These are phyloP conservation scores for Mastacembelus armatus DNA, from an alignment of 2,797 vertebrate genomes.

Conservation along the genomic window DNA sequence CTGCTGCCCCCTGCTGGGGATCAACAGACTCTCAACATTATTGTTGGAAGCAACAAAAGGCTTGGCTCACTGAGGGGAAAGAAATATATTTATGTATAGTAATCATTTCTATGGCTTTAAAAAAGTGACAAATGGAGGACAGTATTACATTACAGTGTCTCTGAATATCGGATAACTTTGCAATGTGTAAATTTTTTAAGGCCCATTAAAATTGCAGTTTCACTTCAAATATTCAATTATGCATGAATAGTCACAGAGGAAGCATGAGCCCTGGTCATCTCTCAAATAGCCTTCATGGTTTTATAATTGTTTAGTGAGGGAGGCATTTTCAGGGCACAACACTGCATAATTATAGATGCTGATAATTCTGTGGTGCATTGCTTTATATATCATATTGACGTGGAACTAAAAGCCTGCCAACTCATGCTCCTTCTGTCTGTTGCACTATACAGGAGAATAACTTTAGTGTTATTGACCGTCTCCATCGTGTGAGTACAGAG, in stretches of 20 bases:
- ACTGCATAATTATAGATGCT: constrained; percentile 69
- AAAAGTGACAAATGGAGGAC: constrained; percentile 3
- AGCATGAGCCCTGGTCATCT: constrained; percentile 24
- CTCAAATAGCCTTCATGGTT: constrained; percentile 36
- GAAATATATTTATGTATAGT: constrained; percentile 21
- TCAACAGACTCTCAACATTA: constrained; percentile 23
- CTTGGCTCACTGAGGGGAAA: constrained; percentile 19
- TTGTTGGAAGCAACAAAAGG: constrained; percentile 45
- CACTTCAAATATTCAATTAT: constrained; percentile 43
- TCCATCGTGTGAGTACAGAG: constrained; percentile 62
- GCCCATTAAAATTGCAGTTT: constrained; percentile 19
- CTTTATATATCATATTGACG: constrained; percentile 76
- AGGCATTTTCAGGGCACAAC: constrained; percentile 45
- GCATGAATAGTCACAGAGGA: constrained; percentile 53
- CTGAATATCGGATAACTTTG: constrained; percentile 5
- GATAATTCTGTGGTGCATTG: constrained; percentile 66
- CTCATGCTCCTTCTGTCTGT: constrained; percentile 61
- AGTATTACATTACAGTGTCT: constrained; percentile 1
- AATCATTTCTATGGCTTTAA: constrained; percentile 28
- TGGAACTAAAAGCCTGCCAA: constrained; percentile 72
- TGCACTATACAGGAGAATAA: constrained; percentile 69
- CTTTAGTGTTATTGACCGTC: constrained; percentile 78
- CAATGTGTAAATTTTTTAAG: constrained; percentile 22
- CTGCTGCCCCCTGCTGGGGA: constrained; percentile 74
- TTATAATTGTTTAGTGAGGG: constrained; percentile 33